phyloP scores from a whole-genome alignment of 2,113 vertebrate genomes.

The Lampris megalopsis region DNA sequence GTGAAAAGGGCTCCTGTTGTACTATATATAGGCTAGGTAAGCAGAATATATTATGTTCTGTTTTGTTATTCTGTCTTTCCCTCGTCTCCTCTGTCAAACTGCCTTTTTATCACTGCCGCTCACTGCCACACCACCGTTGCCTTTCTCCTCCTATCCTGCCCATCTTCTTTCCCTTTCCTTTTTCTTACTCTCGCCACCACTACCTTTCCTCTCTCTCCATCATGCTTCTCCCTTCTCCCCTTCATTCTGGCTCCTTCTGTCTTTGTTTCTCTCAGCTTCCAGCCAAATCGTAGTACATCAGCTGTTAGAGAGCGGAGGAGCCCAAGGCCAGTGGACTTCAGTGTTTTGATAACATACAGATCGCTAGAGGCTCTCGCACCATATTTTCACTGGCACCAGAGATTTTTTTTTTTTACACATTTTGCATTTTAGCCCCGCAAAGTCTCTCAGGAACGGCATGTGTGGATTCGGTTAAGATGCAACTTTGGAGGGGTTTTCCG shows the following conservation, averaged over 20 bases:
- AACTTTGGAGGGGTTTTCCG: constrained; percentile 11
- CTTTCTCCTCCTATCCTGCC: no score
- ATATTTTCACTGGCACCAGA: no score
- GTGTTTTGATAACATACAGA: neutral
- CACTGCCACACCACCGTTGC: no score
- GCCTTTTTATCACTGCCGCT: neutral
- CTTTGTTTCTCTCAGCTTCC: constrained; percentile 9
- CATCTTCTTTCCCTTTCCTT: no score
- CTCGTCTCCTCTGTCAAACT: neutral
- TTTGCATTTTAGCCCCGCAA: constrained; percentile 27
- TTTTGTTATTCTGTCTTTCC: constrained; percentile 1
- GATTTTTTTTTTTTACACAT: neutral
- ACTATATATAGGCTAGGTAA: constrained; percentile 6
- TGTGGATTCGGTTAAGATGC: neutral
- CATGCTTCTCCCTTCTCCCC: no score
- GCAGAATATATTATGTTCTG: neutral
- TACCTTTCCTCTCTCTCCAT: neutral
- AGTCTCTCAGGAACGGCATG: constrained; percentile 18
- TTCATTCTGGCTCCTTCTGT: constrained; percentile 1
- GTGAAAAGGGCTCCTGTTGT: constrained; percentile 1
- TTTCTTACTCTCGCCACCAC: no score
- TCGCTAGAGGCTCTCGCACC: neutral
- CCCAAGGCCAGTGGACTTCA: neutral
- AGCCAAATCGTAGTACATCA: neutral
- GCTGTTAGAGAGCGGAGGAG: neutral